Base-by-base conservation (phyloP, 2,888 invertebrate genomes). In the Physocephala rufipes region DNA sequence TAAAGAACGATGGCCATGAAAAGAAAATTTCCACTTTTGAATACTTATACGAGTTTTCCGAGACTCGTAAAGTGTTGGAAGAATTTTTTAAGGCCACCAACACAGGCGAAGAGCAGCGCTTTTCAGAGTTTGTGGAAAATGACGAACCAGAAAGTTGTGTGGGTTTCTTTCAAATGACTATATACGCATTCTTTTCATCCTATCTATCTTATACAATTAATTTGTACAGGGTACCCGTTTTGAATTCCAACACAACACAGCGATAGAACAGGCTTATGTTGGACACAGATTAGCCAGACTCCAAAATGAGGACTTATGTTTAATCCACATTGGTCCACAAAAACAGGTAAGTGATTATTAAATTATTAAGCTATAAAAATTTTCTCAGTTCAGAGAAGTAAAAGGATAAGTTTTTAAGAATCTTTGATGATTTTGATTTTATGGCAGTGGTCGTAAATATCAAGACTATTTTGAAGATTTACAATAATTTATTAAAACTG, bases 21-120 rank as follows among this genome's bases (percentile, higher is more conserved):
- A 76, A 78, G 51, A 82, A 80, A 71, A 88, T 88, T 43, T 88
- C 92, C 21, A 92, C 94, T 2, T 95, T 94, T 84, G 95, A 95
- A 87, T 95, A 95, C 87, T 86, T 95, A 75, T 95, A 95, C 85
- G 96, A 96, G 86, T 95, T 95, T 87, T 95, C 95, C 0, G 95
- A 96, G 87, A 96, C 96, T 28, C 89, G 95, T 76, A 95, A 95
- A 87, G 95, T 96, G 62, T 87, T 96, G 58, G 95, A 96, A 82
- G 95, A 96, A 87, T 96, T 96, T 87, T 96, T 95, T 87, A 92
- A 93, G 82, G 93, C 93, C 80, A 62, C 62, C 13, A 90, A 90
- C 81, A 89, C 90, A 72, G 90, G 89, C 24, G 85, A 89, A 30
- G 83, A 86, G 67, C 85, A 86, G 74, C 88, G 88, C 69, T 87